Conservation (phyloP, 2,888 invertebrate genomes). For the Frankliniella intonsa region DNA sequence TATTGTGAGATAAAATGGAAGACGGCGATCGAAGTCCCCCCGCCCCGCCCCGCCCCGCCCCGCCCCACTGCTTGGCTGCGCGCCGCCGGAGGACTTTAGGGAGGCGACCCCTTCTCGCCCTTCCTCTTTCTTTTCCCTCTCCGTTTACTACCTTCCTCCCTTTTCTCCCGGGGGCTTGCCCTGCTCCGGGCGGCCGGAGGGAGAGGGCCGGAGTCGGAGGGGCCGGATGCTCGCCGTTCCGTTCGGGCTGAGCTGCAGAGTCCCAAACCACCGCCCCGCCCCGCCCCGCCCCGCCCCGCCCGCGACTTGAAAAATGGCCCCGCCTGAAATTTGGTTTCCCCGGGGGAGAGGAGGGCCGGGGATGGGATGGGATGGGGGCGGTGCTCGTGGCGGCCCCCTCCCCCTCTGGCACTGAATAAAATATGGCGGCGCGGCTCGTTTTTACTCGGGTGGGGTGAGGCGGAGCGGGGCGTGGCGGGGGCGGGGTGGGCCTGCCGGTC, state of each 20-base stretch:
- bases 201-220: background rate
- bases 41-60: background rate
- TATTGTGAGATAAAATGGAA: constrained; percentile 35
- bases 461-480: background rate
- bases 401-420: background rate
- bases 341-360: background rate
- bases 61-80: no score
- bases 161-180: background rate
- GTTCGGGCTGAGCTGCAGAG: background rate
- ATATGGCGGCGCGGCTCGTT: background rate
- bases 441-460: no score
- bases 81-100: no score
- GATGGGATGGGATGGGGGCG: background rate
- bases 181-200: background rate
- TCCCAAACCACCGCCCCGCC: background rate
- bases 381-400: no score
- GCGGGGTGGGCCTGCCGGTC: background rate
- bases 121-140: background rate
- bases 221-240: background rate
- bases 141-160: background rate
- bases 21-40: constrained; percentile 18
- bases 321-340: constrained; percentile 6
- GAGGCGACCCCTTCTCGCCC: background rate
- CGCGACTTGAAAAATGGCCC: constrained; percentile 10
- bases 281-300: background rate